These are phyloP conservation scores for Centropristis striata DNA, from an alignment of 2,113 vertebrate genomes.

Conservation along the genomic window DNA sequence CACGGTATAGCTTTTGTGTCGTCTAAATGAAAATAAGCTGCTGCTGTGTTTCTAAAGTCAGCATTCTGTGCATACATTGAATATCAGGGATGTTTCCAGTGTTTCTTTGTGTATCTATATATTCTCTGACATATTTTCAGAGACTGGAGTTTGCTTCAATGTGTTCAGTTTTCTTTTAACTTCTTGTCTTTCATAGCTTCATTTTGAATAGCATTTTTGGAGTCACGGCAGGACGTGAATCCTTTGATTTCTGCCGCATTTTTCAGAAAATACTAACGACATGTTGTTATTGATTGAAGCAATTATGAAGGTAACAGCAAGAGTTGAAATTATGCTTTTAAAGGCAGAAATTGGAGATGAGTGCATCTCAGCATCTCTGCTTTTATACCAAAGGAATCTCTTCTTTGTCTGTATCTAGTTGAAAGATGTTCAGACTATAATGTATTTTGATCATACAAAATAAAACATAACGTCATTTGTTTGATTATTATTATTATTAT, in stretches of 20 bases:
- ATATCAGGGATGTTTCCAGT: background rate
- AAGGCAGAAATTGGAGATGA: background rate
- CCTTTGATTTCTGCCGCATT: background rate
- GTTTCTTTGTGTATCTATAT: background rate
- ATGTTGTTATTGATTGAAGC: background rate
- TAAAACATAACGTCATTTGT: background rate
- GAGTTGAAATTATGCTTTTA: background rate
- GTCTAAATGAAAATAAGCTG: constrained; percentile 4
- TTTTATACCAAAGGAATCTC: background rate
- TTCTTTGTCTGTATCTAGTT: background rate
- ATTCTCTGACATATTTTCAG: too few relatives aligned
- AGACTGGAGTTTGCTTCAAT: background rate
- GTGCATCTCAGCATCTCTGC: background rate
- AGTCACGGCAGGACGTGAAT: background rate
- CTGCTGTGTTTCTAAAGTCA: background rate
- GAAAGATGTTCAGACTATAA: background rate
- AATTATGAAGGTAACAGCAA: background rate
- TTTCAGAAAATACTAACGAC: background rate
- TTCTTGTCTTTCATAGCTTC: too few relatives aligned
- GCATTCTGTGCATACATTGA: background rate
- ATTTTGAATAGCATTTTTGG: background rate
- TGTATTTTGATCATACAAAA: background rate
- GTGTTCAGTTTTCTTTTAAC: background rate
- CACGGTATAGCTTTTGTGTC: background rate
- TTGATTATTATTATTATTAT: too few relatives aligned